phyloP scores from a whole-genome alignment of 2,113 vertebrate genomes.

The Poeciliopsis prolifica region DNA sequence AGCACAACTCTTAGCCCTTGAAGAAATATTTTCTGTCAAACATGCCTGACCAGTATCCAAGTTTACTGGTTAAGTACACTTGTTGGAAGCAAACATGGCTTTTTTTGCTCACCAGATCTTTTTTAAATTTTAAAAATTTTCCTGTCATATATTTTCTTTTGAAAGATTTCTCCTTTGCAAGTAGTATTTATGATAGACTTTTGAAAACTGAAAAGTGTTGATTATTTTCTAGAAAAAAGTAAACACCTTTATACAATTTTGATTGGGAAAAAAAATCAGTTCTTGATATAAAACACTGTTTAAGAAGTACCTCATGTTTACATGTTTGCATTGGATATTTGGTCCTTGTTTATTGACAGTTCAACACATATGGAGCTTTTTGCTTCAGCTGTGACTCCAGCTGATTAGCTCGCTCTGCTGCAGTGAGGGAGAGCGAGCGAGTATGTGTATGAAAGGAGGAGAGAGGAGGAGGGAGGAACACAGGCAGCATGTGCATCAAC shows the following conservation, averaged over 20 bases:
- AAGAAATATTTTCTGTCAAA: constrained; percentile 33
- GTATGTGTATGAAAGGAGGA: constrained; percentile 62
- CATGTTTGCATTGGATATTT: constrained; percentile 6
- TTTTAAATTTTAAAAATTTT: constrained; percentile 30
- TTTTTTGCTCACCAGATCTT: constrained; percentile 26
- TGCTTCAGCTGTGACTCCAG: constrained; percentile 87
- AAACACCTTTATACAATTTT: neutral
- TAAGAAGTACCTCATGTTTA: neutral
- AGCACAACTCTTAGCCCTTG: constrained; percentile 17
- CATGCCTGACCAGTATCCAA: constrained; percentile 15
- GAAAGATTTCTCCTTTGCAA: neutral
- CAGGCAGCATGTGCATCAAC: constrained; percentile 73
- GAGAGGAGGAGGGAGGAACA: constrained; percentile 56
- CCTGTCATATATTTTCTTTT: constrained; percentile 19
- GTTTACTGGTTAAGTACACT: constrained; percentile 21
- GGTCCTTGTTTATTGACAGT: constrained; percentile 53
- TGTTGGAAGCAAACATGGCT: constrained; percentile 25
- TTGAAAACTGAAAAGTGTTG: neutral
- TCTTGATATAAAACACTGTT: neutral
- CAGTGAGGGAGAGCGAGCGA: constrained; percentile 84
- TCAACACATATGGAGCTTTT: constrained; percentile 71
- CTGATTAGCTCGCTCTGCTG: constrained; percentile 95
- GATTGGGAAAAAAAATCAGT: neutral
- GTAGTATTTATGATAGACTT: constrained; percentile 27
- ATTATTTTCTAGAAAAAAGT: neutral